These are phyloP conservation scores for Argya squamiceps DNA, from an alignment of 2,797 vertebrate genomes.

Conservation along the genomic window DNA sequence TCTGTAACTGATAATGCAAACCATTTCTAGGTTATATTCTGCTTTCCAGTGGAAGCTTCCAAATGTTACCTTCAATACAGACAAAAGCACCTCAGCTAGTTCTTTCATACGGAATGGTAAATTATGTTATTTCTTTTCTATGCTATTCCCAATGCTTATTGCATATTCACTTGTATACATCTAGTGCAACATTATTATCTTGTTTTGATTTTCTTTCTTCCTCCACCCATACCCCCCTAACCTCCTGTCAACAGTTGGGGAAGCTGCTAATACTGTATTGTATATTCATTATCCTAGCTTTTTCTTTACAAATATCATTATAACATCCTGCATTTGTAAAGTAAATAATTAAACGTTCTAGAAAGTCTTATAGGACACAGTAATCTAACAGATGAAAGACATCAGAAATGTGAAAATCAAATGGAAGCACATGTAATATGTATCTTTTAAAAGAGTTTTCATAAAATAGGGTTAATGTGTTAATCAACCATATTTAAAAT, in stretches of 20 bases:
- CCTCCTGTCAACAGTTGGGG: constrained; percentile 58
- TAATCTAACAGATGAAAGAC: constrained; percentile 68
- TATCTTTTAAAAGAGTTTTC: constrained; percentile 68
- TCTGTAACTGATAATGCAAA: constrained; percentile 55
- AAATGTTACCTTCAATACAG: constrained; percentile 42
- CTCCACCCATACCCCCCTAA: constrained; percentile 22
- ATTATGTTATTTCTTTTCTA: constrained; percentile 69
- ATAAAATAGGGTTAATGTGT: constrained; percentile 71
- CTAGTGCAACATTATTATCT: constrained; percentile 54
- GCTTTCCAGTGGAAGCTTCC: constrained; percentile 40
- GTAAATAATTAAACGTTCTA: constrained; percentile 75
- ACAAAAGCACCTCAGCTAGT: constrained; percentile 43
- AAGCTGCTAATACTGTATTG: constrained; percentile 62
- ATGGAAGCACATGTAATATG: constrained; percentile 61
- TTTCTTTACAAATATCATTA: constrained; percentile 74
- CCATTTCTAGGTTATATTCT: constrained; percentile 46
- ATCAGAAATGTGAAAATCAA: constrained; percentile 63
- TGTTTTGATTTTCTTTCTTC: constrained; percentile 62
- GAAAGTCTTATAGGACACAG: constrained; percentile 68
- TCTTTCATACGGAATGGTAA: constrained; percentile 70
- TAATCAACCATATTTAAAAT: constrained; percentile 72
- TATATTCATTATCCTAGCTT: constrained; percentile 61
- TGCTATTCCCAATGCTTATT: constrained; percentile 66
- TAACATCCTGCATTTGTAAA: constrained; percentile 73
- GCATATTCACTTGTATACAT: constrained; percentile 72